Base-by-base conservation (phyloP, 1,140 invertebrate species). In the Formica selysi region DNA sequence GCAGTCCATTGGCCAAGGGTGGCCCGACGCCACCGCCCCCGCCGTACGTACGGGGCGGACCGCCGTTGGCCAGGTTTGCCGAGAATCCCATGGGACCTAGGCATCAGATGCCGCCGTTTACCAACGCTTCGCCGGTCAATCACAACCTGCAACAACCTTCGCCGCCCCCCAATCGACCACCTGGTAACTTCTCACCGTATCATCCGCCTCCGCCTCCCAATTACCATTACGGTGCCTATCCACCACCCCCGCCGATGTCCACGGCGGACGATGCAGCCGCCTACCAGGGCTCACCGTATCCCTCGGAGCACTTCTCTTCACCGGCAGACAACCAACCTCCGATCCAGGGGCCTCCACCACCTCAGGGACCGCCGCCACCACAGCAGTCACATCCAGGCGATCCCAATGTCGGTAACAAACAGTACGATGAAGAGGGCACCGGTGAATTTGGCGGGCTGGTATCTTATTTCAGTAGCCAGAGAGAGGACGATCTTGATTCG, bases 381-480 rank as follows among this genome's bases (percentile, higher is more conserved):
- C 91, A 83, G 6, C 92, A 93, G 51, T 74, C 78, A 38, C 90
- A 89, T 59, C 85, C 78, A 51, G 48, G 48, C 4, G 48, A 51
- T 19, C 48, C 48, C 48, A 51, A 51, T 51, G 48, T 3, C 48
- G 16, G 3, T 51, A 51, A 51, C 10, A 51, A 51, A 3, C 48
- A 51, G 29, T 84, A 85, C 41, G 89, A 95, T 48, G 96, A 96
- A 74, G 96, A 96, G 87, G 96, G 96, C 62, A 95, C 96, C 65
- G 96, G 97, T 44, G 97, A 97, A 91, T 98, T 98, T 94, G 97
- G 97, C n/a, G 97, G 97, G 19, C 95, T 98, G 81, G 97, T 98
- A n/a, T 98, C 97, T 84, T 98, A 98, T 94, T 98, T 98, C 95
- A 98, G 97, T 83, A 98, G 97, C 94, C 97, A 98, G 94, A 95